Base-by-base conservation (phyloP, 2,113 vertebrate genomes). In the Pelvicachromis taeniatus region DNA sequence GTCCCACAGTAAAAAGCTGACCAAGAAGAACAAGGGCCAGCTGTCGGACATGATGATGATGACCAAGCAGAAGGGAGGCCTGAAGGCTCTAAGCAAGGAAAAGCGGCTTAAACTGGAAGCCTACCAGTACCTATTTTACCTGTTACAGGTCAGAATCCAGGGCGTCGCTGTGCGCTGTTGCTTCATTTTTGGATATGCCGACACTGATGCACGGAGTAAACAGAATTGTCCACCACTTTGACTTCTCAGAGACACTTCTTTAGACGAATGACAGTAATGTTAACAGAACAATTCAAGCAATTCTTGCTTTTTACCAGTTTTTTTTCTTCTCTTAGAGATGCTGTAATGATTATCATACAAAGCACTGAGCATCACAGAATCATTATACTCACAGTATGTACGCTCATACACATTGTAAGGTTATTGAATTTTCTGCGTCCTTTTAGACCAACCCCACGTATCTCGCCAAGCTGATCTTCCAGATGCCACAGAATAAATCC, bases 401-500 rank as follows among this genome's bases (percentile, higher is more conserved):
- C 3, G 3, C 2, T 2, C 26, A 45, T 40, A 26, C 21, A 45
- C 17, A 68, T 4, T 70, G 21, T 45, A 26, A 21, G 14, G 40
- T 48, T 73, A 42, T 73, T 19, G 13, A 11, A 11, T 23, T 52
- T 9, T 65, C 26, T 85, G 0, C 12, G 9, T 85, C 1, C n/a
- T 85, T 95, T 63, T 85, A 99, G 99, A 99, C 99, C 77, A 99
- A 99, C 89, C 99, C 99, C 8, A 98, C 97, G 8, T 99, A 99
- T 83, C 95, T 99, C 86, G 98, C 99, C 85, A 99, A 99, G 96
- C 96, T 99, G 90, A 99, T 99, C 91, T 99, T 99, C 94, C 99
- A 99, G 96, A 99, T 99, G 99, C 98, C 98, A 9, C 98, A 99
- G 93, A 99, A 99, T 92, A 99, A 97, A 92, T 99, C 99, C 85